phyloP scores from a whole-genome alignment of 2,113 vertebrate genomes.

The Semnornis frantzii region DNA sequence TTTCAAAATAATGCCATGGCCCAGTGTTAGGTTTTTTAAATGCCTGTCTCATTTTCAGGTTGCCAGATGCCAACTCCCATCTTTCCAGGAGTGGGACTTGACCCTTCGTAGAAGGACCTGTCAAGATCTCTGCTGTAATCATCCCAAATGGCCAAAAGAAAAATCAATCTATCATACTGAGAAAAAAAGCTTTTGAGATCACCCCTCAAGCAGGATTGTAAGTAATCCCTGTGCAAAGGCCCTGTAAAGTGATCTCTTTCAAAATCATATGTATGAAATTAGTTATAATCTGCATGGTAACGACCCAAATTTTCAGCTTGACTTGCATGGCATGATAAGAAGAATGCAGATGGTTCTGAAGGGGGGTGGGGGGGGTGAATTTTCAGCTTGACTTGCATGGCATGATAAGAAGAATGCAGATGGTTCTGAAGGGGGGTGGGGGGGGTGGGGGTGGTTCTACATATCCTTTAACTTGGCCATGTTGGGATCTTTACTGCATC shows the following conservation, averaged over 20 bases:
- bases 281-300: slow-evolving; percentile 75
- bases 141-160: slow-evolving; percentile 47
- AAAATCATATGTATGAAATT: slow-evolving; percentile 77
- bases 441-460: neutral
- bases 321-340: slow-evolving; percentile 55
- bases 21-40: slow-evolving; percentile 32
- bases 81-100: slow-evolving; percentile 35
- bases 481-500: neutral
- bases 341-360: slow-evolving; percentile 47
- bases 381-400: slow-evolving; percentile 57
- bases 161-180: slow-evolving; percentile 60
- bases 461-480: neutral
- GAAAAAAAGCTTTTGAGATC: slow-evolving; percentile 69
- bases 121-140: slow-evolving; percentile 46
- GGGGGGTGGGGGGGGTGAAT: neutral
- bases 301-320: slow-evolving; percentile 62
- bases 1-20: slow-evolving; percentile 33
- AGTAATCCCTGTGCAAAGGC: slow-evolving; percentile 73
- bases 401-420: slow-evolving; percentile 62
- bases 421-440: neutral
- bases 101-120: slow-evolving; percentile 52
- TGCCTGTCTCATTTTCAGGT: slow-evolving; percentile 13
- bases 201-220: slow-evolving; percentile 66
- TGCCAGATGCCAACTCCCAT: slow-evolving; percentile 51
- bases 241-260: slow-evolving; percentile 74